Base-by-base conservation (phyloP, 1,140 invertebrate genomes). In the Cotesia glomerata region DNA sequence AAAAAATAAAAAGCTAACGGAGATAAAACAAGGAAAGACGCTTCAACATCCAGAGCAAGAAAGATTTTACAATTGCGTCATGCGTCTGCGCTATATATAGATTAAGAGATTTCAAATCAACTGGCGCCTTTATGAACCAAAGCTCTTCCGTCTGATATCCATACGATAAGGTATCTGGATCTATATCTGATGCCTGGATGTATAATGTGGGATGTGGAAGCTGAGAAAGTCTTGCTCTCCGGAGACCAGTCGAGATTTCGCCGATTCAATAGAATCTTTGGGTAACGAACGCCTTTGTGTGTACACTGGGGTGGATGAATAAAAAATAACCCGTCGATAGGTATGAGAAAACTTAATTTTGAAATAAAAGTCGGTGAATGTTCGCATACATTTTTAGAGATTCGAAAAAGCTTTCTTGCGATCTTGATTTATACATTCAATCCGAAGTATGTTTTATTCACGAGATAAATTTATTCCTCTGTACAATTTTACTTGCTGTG, bases 391-490 rank as follows among this genome's bases (percentile, higher is more conserved):
- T 71, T 66, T 65, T 71, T 14, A 18, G 32, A 62, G 35, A 45
- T 64, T 56, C 49, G 49, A 66, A 66, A 65, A 66, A 58, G 45
- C 54, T 72, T 66, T 66, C 49, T 58, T 34, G 14, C 9, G 58
- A 58, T 51, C 11, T 11, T 7, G n/a, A 35, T 62, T 62, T 62
- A 4, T 35, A 35, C 34, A 26, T 26, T 26, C 35, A 69, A 69
- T 69, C 56, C 49, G 54, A 39, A 45, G 18, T 18, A 62, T 69
- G 69, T 71, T 71, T 71, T 71, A 72, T 72, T 72, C 54, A 72
- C 66, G 32, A 18, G 32, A 26, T 11, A 9, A 45, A 7, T 45
- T 45, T 45, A 45, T 45, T 11, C 39, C 7, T 7, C 39, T 45
- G 26, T 26, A 26, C 26, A 26, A 26, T 26, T 26, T 26, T 26